phyloP scores from a whole-genome alignment of 2,888 invertebrate species.

The Pyrocoelia pectoralis region DNA sequence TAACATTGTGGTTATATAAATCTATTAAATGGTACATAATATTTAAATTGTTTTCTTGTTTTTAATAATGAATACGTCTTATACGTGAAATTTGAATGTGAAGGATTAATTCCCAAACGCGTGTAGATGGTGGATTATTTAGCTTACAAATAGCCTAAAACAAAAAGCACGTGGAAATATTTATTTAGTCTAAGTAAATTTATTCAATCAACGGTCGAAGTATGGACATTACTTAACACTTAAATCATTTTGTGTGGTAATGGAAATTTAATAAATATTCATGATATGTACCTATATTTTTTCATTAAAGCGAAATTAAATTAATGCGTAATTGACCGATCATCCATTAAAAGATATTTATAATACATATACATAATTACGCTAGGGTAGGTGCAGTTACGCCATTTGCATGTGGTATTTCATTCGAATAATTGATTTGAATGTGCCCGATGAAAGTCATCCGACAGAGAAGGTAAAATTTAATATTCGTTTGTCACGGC shows the following conservation, averaged over 20 bases:
- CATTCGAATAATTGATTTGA: constrained; percentile 23
- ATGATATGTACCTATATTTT: constrained; percentile 4
- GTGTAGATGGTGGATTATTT: too few species aligned
- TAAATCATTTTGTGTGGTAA: background rate
- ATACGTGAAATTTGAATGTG: too few species aligned
- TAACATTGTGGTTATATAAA: too few species aligned
- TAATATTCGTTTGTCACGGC: constrained; percentile 10
- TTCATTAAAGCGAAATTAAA: constrained; percentile 20
- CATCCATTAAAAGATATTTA: constrained; percentile 7
- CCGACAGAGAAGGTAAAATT: background rate
- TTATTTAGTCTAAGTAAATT: too few species aligned
- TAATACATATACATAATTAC: constrained; percentile 22
- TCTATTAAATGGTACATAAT: too few species aligned
- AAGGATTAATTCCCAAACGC: too few species aligned
- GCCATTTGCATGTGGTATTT: constrained; percentile 23
- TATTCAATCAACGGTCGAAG: too few species aligned
- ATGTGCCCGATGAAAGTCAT: constrained; percentile 6
- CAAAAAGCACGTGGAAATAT: too few species aligned
- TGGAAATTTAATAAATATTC: constrained; percentile 17
- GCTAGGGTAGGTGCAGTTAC: constrained; percentile 14
- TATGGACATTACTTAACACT: background rate
- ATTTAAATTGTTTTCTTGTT: too few species aligned
- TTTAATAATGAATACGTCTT: too few species aligned
- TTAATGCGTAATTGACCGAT: constrained; percentile 19
- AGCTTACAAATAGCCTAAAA: too few species aligned